Evolutionary conservation across 2,113 vertebrate genomes (phyloP), one percentile per base, ranked within the genome.

Genomic region (Osmerus mordax): DNA sequence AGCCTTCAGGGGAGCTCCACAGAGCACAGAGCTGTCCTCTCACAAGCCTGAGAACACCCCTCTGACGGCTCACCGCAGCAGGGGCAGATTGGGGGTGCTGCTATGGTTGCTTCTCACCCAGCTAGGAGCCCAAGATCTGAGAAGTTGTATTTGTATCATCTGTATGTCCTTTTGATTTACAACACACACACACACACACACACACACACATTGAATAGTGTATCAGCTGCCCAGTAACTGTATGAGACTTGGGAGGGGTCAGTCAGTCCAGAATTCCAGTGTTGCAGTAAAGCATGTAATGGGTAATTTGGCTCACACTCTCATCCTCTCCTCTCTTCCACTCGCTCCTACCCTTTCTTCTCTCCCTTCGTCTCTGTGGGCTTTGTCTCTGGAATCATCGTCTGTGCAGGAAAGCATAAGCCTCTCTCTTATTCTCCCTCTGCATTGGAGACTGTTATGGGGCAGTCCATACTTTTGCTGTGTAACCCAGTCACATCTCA

Each of bases 261-360:
- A 70, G 74, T 16, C 77, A 79, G 80, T 73, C 78, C 82, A 74
- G 72, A 81, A 90, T 89, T 91, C 85, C 87, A 82, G 59, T 64
- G 73, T 59, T 84, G 78, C 89, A 91, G 77, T 64, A 85, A 81
- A 83, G 87, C 89, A 82, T 87, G 83, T 85, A 88, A 89, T 87
- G 84, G 76, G 78, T 67, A 71, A 72, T 70, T 89, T 86, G 82
- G 83, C 84, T 29, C 70, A 62, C n/a, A 3, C 59, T 71, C 72
- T 0, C 59, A 41, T 60, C 54, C 52, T 53, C 70, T 61, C 62
- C 29, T 74, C 72, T 19, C 47, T 62, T 56, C 25, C 1, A 12
- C 55, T 59, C 18, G n/a, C 7, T 69, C 56, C 73, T 36, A 36
- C 32, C 15, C 4, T 21, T 21, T 41, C 60, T 55, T 1, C 15